Evolutionary conservation across 1,140 invertebrate genomes (phyloP).

Genomic region (Drosophila santomea): DNA sequence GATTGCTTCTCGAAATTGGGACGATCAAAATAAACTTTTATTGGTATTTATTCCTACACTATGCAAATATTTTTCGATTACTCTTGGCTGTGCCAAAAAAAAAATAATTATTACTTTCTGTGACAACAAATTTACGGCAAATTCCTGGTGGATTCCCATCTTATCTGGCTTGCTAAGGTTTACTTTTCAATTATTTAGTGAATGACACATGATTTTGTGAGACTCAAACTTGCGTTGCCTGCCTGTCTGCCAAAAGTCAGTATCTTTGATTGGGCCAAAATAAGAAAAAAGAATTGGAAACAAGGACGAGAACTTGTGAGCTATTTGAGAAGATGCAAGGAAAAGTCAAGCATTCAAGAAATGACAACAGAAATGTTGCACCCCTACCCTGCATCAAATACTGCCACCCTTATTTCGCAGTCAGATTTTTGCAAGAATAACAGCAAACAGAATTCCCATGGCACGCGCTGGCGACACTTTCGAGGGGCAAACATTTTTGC

Average conservation of each 20-base stretch:
- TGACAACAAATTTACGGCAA: too few species aligned
- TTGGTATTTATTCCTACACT: too few species aligned
- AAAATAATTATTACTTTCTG: too few species aligned
- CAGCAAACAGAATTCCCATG: constrained; percentile 58
- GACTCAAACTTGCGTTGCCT: constrained; percentile 12
- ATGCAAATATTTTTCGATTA: too few species aligned
- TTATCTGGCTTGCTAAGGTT: not conserved
- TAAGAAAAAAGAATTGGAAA: not conserved
- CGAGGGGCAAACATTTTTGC: constrained; percentile 63
- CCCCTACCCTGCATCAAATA: not conserved
- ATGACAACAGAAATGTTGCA: constrained; percentile 70
- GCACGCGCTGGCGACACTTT: constrained; percentile 76
- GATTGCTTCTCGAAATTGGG: not conserved
- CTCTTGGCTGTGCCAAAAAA: too few species aligned
- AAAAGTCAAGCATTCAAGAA: constrained; percentile 67
- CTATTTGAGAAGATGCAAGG: constrained; percentile 35
- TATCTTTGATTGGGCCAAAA: constrained; percentile 26
- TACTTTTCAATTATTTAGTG: constrained; percentile 8
- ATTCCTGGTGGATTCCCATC: too few species aligned
- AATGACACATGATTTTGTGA: constrained; percentile 25
- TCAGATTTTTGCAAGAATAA: constrained; percentile 65
- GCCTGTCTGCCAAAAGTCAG: constrained; percentile 27
- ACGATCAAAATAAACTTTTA: too few species aligned
- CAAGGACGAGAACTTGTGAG: constrained; percentile 12
- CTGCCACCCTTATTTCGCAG: constrained; percentile 13